Base-by-base conservation (phyloP, 2,113 vertebrate species). In the Pogona vitticeps region DNA sequence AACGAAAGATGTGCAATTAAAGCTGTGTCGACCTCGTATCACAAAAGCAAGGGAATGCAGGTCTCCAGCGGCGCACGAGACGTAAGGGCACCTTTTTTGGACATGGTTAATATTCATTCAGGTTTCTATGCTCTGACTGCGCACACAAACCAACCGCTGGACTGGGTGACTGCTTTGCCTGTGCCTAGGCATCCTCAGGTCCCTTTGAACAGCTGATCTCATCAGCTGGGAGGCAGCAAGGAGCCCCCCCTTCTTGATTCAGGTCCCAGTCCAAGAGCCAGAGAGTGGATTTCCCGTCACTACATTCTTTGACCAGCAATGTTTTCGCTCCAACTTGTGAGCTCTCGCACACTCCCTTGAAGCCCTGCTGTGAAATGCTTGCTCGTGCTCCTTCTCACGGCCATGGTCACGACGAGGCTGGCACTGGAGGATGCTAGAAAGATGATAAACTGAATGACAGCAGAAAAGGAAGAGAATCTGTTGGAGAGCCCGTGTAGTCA, bases 401-500 rank as follows among this genome's bases (percentile, higher is more conserved):
- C 72, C 90, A 91, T 89, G 72, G 80, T 65, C 46, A 17, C 76
- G 23, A 86, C 83, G 84, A 84, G 76, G 77, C 15, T 38, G 89
- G 76, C 79, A 61, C 80, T 36, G 7, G 71, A 88, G 87, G 87
- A 86, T 80, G 58, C 90, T 18, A 33, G 85, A 86, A 84, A 83
- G 81, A 76, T 59, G 71, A 46, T 36, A 90, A 82, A 73, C 89
- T 71, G 85, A 80, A 83, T 67, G 88, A 73, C 63, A 42, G 56
- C 88, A 86, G 88, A 91, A 86, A 90, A 90, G 88, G 92, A 88
- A 6, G 68, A n/a, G 28, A 21, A 15, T 42, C 93, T 90, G 87
- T 40, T 7, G 93, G 90, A 89, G 94, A 90, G 89, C 94, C 92
- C 68, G 87, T 86, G 87, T 82, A 90, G 94, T 96, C 95, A 94